Percentiles rank a stretch among this genome's conserved stretches.
Evolutionary conservation across 2,113 vertebrate genomes (phyloP).

Genomic region (Sebastes fasciatus): DNA sequence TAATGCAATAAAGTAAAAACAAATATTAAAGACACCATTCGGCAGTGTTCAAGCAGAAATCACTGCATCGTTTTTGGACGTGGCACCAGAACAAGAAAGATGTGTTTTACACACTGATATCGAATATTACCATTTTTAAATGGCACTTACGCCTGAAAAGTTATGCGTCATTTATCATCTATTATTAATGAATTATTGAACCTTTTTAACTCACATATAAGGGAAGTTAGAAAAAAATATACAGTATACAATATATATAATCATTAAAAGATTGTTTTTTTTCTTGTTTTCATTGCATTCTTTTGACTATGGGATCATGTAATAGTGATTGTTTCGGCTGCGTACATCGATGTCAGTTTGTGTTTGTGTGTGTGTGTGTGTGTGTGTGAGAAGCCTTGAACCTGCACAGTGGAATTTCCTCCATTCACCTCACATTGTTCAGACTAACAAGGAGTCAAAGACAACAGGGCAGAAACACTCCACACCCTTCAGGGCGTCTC

Average conservation of each 20-base stretch:
- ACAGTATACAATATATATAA: too few relatives aligned
- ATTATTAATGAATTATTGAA: neutral
- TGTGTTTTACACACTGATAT: neutral
- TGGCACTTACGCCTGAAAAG: neutral
- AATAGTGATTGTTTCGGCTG: neutral
- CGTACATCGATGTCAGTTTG: neutral
- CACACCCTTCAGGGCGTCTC: slow-evolving; percentile 66
- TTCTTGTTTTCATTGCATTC: neutral
- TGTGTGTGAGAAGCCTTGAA: slow-evolving; percentile 38
- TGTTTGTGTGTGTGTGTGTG: slow-evolving; percentile 7
- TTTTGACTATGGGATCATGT: neutral
- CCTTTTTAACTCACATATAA: neutral
- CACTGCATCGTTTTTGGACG: neutral
- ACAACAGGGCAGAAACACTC: slow-evolving; percentile 41
- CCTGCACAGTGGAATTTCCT: slow-evolving; percentile 70
- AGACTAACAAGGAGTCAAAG: slow-evolving; percentile 49
- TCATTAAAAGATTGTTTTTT: neutral
- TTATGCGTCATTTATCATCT: neutral
- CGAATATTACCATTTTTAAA: neutral
- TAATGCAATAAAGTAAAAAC: neutral
- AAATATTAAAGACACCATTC: neutral
- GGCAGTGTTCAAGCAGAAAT: neutral
- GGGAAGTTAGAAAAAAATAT: neutral
- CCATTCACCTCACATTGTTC: slow-evolving; percentile 68
- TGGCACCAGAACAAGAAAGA: neutral